Evolutionary conservation across 2,888 invertebrate species (phyloP).

Genomic region (Sesamia inferens): DNA sequence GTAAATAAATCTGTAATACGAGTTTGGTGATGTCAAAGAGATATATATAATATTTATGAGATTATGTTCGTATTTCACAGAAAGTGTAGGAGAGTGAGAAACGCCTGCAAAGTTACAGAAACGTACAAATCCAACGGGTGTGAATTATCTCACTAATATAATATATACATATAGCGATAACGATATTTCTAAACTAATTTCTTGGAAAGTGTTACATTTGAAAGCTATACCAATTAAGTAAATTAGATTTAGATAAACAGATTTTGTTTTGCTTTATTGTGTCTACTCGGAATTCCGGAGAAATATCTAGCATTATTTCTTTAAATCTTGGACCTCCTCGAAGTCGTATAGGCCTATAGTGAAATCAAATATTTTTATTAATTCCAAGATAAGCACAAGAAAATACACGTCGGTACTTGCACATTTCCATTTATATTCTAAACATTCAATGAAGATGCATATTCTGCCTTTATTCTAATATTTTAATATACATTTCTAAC

Average conservation of each 20-base stretch:
- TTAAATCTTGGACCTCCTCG: background rate
- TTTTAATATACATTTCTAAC: conserved; percentile 26
- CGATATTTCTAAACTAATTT: conserved; percentile 30
- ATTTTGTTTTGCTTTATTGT: conserved; percentile 35
- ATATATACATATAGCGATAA: too few relatives aligned
- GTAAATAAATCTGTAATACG: conserved; percentile 57
- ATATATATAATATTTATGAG: conserved; percentile 44
- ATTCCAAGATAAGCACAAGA: background rate
- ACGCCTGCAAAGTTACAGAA: conserved; percentile 27
- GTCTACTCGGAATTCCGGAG: conserved; percentile 11
- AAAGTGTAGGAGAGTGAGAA: conserved; percentile 15
- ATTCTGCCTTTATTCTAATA: conserved; percentile 21
- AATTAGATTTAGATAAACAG: conserved; percentile 9
- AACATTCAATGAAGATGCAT: conserved; percentile 4
- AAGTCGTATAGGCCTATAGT: background rate
- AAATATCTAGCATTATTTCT: conserved; percentile 19
- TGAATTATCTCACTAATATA: conserved; percentile 25
- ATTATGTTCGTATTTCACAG: conserved; percentile 36
- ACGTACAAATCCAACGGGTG: conserved; percentile 26
- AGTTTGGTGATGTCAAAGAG: conserved; percentile 47
- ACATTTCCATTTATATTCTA: conserved; percentile 10
- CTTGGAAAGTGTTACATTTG: conserved; percentile 26
- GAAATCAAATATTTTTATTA: conserved; percentile 12
- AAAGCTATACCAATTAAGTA: conserved; percentile 26
- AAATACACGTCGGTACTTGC: background rate